Base-by-base conservation (phyloP, 1,140 invertebrate species). In the Bombus breviceps region DNA sequence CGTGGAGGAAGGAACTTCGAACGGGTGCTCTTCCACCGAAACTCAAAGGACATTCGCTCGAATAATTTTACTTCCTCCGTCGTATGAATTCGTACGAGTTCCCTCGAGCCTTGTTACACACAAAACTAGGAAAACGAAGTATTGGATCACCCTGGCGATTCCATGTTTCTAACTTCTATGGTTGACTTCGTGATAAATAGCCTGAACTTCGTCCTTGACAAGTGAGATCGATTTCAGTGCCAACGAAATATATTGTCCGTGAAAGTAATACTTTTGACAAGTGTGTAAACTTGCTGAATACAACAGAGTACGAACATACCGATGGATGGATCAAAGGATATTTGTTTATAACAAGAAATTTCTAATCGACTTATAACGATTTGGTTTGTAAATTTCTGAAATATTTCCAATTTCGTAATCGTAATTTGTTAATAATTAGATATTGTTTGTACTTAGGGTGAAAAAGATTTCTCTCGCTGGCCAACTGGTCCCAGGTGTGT, bases 401-500 rank as follows among this genome's bases (percentile, higher is more conserved):
- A 88, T 85, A 90, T 89, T 85, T 83, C 88, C 86, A 93, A 92
- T 92, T 92, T 89, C 73, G 88, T 81, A 88, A 86, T 92, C 86
- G 92, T 92, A 90, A 90, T 90, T 92, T 91, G 93, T 92, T 93
- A 93, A 93, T 93, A 93, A 94, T 94, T 93, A 92, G 92, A 91
- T 92, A 93, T 93, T 92, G 91, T 88, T 92, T 92, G 87, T 91
- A 90, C 89, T 85, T 80, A 81, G 87, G 69, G 87, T 90, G 72
- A 68, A 86, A 86, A 73, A 89, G 83, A 82, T 80, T 80, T 66
- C 71, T 88, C 88, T 89, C 90, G 90, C 90, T 91, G 41, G 82
- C 90, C 90, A 91, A 91, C 90, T 91, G 90, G 90, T 57, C 90
- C 90, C 90, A 91, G 90, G 90, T 91, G 90, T 90, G 81, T 86